Percentiles rank a stretch among this genome's conserved stretches.
Evolutionary conservation across 2,797 vertebrate genomes (phyloP).

Genomic region (Todus mexicanus): DNA sequence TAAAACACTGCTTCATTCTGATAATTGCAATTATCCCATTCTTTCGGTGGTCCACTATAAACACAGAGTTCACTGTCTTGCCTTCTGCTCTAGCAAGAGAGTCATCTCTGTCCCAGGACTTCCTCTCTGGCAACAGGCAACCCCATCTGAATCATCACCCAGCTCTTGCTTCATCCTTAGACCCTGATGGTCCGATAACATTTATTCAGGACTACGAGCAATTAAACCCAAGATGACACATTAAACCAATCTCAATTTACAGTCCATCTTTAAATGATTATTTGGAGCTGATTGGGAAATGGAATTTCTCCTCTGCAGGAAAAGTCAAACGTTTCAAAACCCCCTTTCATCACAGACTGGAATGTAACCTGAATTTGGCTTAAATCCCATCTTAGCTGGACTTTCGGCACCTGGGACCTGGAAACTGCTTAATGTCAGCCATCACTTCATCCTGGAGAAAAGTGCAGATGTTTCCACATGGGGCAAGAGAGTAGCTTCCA

Average conservation of each 20-base stretch:
- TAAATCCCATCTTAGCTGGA: slow-evolving; percentile 35
- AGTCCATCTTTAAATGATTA: slow-evolving; percentile 72
- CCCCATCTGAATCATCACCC: slow-evolving; percentile 35
- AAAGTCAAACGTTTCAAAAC: slow-evolving; percentile 15
- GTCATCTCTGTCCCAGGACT: slow-evolving; percentile 50
- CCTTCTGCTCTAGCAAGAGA: slow-evolving; percentile 30
- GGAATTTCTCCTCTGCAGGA: slow-evolving; percentile 45
- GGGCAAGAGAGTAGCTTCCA: background rate
- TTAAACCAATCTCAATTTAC: slow-evolving; percentile 51
- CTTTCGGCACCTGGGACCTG: slow-evolving; percentile 50
- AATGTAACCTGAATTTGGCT: slow-evolving; percentile 62
- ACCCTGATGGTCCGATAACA: slow-evolving; percentile 40
- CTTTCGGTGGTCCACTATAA: slow-evolving; percentile 56
- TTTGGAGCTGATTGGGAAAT: slow-evolving; percentile 67
- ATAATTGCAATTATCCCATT: slow-evolving; percentile 72
- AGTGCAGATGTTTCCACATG: slow-evolving; percentile 40
- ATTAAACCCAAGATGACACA: slow-evolving; percentile 55
- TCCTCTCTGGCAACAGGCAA: slow-evolving; percentile 53
- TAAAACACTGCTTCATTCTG: slow-evolving; percentile 11
- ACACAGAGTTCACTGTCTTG: slow-evolving; percentile 70
- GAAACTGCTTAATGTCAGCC: slow-evolving; percentile 48
- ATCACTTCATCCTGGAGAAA: slow-evolving; percentile 26
- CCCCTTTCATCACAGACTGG: slow-evolving; percentile 43
- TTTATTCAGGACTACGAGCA: background rate
- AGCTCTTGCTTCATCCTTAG: slow-evolving; percentile 40